Evolutionary conservation across 2,888 invertebrate genomes (phyloP), one percentile per base, ranked within the genome.

Genomic region (Urechis unicinctus): DNA sequence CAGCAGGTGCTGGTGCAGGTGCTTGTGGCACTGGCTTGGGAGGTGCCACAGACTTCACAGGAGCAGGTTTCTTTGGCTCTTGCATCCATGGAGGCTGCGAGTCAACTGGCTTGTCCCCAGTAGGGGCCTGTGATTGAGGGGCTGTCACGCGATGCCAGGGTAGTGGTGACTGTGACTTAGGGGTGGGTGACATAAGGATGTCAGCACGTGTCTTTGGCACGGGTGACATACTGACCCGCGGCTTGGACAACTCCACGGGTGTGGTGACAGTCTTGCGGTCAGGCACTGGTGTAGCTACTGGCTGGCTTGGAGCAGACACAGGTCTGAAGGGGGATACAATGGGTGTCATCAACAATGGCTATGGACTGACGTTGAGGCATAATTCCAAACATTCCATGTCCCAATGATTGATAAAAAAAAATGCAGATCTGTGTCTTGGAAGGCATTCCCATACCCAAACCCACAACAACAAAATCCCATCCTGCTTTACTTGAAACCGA

Each of bases 131-230:
- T 22, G 24, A 42, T 6, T 26, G 21, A 13, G 50, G 50, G 45
- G 22, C 22, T 29, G 44, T 42, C 44, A 49, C 25, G 25, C 47
- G 53, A 26, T 46, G 24, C 56, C 56, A 56, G 13, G 49, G 51
- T 29, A 30, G 31, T 6, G 55, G 52, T 2, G 53, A 42, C 1
- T 41, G 41, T 2, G 41, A 25, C 2, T 56, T 53, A 6, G 53
- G 53, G 13, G 53, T 46, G 25, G 59, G 59, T 2, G 59, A 53
- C 36, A 59, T 50, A 17, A 57, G 21, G 22, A 57, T 59, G 49
- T 54, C 59, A n/a, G 59, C 57, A 1, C 57, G 26, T 21, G 52
- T 22, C 13, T 28, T 25, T 5, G 46, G 29, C 4, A 47, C 25
- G 22, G 42, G 47, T 9, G 42, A 25, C 25, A 47, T 13, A 4